A percentile compares a stretch with the other conserved stretches of the same genome.
Conservation (phyloP, 2,113 vertebrate species). For the Eulemur rufifrons region DNA sequence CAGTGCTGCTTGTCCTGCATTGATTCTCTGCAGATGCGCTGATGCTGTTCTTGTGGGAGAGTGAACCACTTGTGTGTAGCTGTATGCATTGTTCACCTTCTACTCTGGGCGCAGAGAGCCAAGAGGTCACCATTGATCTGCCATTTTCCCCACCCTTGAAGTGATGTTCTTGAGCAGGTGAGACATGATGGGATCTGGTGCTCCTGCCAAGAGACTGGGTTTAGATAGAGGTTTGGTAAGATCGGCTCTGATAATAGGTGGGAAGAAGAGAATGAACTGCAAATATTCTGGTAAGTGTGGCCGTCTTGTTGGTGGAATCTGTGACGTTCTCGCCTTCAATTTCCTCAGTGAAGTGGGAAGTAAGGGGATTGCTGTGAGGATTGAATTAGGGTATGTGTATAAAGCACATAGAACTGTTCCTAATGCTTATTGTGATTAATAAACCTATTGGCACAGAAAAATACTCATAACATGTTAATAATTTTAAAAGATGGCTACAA, state of each 20-base stretch:
- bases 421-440: neutral
- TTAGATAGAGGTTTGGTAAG: neutral
- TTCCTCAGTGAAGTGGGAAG: neutral
- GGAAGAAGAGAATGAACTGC: neutral
- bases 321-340: neutral
- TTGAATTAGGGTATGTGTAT: rapidly evolving
- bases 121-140: no score
- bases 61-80: no score
- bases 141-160: neutral
- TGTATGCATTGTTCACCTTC: no score
- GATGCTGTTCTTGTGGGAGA: no score
- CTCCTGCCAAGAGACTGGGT: neutral
- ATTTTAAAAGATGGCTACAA: neutral
- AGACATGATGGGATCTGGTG: neutral
- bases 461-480: neutral
- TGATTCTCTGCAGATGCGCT: no score
- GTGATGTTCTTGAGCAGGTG: neutral
- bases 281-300: neutral
- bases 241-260: no score
- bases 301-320: neutral
- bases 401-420: neutral
- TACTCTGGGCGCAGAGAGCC: no score
- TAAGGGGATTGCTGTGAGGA: neutral
- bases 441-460: neutral
- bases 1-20: no score